Evolutionary conservation across 92 coral and sea anemone genomes (phyloP).

Genomic region (Epizoanthus ramosus): DNA sequence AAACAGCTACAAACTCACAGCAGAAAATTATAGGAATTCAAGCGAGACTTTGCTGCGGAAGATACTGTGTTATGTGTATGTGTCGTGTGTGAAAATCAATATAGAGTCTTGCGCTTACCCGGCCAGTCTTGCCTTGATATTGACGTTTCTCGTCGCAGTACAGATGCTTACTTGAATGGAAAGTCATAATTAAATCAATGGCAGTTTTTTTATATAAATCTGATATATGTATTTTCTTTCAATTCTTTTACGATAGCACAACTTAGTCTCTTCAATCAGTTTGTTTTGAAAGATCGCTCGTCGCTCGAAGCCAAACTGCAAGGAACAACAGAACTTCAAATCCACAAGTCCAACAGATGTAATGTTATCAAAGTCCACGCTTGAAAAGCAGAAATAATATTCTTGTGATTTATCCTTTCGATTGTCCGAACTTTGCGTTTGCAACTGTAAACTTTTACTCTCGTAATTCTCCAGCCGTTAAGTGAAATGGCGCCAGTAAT

Average conservation of each 20-base stretch:
- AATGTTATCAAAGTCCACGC: not conserved
- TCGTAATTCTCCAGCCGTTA: constrained; percentile 18
- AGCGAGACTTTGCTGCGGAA: not conserved
- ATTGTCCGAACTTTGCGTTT: not conserved
- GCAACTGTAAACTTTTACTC: not conserved
- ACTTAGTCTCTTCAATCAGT: not conserved
- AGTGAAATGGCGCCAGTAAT: constrained; percentile 8
- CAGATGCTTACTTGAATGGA: constrained; percentile 35
- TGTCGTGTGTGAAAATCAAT: not conserved
- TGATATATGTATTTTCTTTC: not conserved
- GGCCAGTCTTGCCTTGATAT: constrained; percentile 94
- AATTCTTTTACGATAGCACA: not conserved
- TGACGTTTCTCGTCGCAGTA: constrained; percentile 71
- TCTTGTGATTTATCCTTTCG: not conserved
- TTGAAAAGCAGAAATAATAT: not conserved
- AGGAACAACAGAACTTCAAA: not conserved
- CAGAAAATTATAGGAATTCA: not conserved
- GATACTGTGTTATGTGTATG: not conserved
- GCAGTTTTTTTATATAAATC: not conserved
- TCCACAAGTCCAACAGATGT: not conserved
- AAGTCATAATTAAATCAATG: not conserved
- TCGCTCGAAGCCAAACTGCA: not conserved
- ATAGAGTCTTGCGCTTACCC: constrained; percentile 64
- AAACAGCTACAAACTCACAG: not conserved
- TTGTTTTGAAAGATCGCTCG: not conserved